Evolutionary conservation across 2,797 vertebrate genomes (phyloP), one percentile per base, ranked within the genome.

Genomic region (Smutsia temminckii): DNA sequence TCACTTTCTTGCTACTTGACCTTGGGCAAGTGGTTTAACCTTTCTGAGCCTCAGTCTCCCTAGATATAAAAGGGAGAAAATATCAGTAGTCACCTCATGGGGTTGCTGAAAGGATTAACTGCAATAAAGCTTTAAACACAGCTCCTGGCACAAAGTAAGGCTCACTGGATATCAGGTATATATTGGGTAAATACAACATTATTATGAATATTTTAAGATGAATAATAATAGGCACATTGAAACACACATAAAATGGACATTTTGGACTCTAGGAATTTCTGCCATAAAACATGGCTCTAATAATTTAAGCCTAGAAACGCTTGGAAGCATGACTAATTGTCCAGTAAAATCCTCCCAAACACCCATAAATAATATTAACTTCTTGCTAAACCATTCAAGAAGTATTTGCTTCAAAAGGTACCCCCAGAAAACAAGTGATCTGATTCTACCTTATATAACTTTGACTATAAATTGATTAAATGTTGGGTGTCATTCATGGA

Each of bases 291-390:
- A 21, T 25, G 25, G 49, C 27, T 25, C 42, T 14, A 63, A 8
- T n/a, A 94, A 77, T 51, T 57, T 49, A 64, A 95, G 69, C 42
- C 18, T 42, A 83, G 51, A 78, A 74, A 93, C 61, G 85, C 46
- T n/a, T 80, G 46, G 78, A 79, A 91, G 32, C 46, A 18, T 34
- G 27, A 84, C n/a, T 79, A 66, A 68, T 68, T 89, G 66, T n/a
- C 57, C 25, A 84, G 42, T 5, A 87, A 78, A 59, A 57, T 12
- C 68, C 7, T 83, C 69, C 34, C 37, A 84, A 71, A 80, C 21
- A 88, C 21, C n/a, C 49, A 34, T 59, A 74, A 72, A 79, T n/a
- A 59, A 66, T 53, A 83, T 63, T 69, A 46, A 68, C 21, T 72
- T 71, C 34, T 25, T 37, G 57, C 49, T 57, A 83, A 53, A 37